Evolutionary conservation across 2,797 vertebrate species (phyloP), one percentile per base, ranked within the genome.

Genomic region (Peromyscus aztecus): DNA sequence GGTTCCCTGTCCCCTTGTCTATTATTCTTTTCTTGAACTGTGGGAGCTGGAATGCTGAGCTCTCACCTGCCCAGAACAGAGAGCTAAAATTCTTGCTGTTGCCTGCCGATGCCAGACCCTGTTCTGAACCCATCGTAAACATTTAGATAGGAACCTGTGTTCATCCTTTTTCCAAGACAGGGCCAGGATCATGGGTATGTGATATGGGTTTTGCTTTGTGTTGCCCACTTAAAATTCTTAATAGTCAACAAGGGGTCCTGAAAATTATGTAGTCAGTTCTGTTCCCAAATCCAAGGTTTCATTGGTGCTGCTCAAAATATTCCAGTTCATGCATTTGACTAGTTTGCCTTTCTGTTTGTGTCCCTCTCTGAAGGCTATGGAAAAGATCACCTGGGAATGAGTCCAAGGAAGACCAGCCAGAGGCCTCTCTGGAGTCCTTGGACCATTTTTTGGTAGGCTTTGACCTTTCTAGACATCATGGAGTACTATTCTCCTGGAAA

Each of bases 171-270:
- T 43, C 31, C 17, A 5, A 82, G 77, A n/a, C 6, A 88, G 55
- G 69, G 40, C 76, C 1, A 23, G 40, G 23, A 37, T n/a, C 67
- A 10, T 7, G 4, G 17, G 11, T 40, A 31, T 31, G 34, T 52
- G 34, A 52, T 49, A 31, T 4, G 31, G 86, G 13, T 10, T 92
- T 96, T n/a, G 27, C 23, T 92, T 85, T 46, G 67, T 80, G 61
- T 67, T 77, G 27, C 78, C 61, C 63, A 34, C 69, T 77, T 92
- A 57, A 96, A 93, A 82, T 85, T 90, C 81, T 85, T 73, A 55
- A 76, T 55, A 46, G 23, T 89, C 34, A 95, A 55, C 37, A 82
- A 69, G 29, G 24, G 19, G 0, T 4, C 21, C 14, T 43, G 63
- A 14, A 75, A 83, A 84, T 88, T 40, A 52, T 49, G 12, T 23